A percentile compares a stretch with the other conserved stretches of the same genome.
These are phyloP conservation scores for Epiperipatus broadwayi DNA, from an alignment of 2,888 invertebrate species.

Conservation along the genomic window DNA sequence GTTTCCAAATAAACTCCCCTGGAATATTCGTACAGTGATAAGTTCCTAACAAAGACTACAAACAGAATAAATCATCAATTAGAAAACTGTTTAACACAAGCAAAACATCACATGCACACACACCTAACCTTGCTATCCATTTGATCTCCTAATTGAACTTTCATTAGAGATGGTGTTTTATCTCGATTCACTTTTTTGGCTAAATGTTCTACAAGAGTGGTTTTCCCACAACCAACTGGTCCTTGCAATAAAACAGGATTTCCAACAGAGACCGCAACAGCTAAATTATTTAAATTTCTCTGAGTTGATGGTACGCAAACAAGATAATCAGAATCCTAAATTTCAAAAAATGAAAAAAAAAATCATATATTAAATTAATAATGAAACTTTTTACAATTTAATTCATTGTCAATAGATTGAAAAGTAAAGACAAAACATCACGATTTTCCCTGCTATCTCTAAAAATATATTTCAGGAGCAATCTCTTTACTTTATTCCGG, in stretches of 20 bases:
- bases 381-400: too few species aligned
- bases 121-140: slow-evolving; percentile 67
- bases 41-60: slow-evolving; percentile 57
- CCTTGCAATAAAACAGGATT: slow-evolving; percentile 56
- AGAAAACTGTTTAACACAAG: not conserved
- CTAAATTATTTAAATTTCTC: slow-evolving; percentile 43
- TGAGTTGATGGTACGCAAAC: too few species aligned
- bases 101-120: slow-evolving; percentile 1
- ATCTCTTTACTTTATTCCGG: too few species aligned
- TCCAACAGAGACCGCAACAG: slow-evolving; percentile 52
- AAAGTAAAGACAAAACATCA: too few species aligned
- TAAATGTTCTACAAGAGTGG: slow-evolving; percentile 64
- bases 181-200: slow-evolving; percentile 47
- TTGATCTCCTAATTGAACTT: slow-evolving; percentile 88
- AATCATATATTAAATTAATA: too few species aligned
- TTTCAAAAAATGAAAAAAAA: too few species aligned
- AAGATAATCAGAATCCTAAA: too few species aligned
- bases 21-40: slow-evolving; percentile 89
- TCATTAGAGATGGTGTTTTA: slow-evolving; percentile 40
- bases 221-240: slow-evolving; percentile 86
- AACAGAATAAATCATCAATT: slow-evolving; percentile 3
- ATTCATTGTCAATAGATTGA: too few species aligned
- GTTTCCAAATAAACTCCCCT: slow-evolving; percentile 90
- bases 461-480: too few species aligned
- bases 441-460: too few species aligned